A percentile compares a stretch with the other conserved stretches of the same genome.
These are phyloP conservation scores for Panthera tigris DNA, from an alignment of 2,113 vertebrate genomes.

Conservation along the genomic window DNA sequence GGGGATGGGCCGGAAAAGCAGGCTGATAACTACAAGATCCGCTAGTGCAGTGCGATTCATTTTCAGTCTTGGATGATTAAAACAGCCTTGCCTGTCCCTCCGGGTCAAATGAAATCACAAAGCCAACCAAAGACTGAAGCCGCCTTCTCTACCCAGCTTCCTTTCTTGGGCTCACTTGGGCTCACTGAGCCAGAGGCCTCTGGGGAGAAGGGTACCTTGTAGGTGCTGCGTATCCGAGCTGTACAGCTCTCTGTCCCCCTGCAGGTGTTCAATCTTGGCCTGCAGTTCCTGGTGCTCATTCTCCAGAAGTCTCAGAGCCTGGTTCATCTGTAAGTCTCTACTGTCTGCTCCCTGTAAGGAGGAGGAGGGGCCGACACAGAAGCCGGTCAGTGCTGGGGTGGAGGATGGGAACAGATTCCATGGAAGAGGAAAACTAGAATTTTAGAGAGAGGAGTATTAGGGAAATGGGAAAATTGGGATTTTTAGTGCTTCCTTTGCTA, in stretches of 20 bases:
- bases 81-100: not conserved
- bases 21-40: not conserved
- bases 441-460: not conserved
- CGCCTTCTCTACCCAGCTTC: not conserved
- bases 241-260: conserved; percentile 84
- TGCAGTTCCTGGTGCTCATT: conserved; percentile 78
- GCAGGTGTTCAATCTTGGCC: conserved; percentile 80
- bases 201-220: conserved; percentile 74
- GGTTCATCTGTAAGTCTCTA: conserved; percentile 73
- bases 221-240: conserved; percentile 78
- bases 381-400: not conserved
- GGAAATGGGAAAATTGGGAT: not conserved
- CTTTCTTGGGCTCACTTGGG: not conserved
- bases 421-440: not conserved
- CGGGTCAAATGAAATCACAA: not conserved
- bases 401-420: not conserved
- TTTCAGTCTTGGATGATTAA: conserved; percentile 1
- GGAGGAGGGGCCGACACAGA: not conserved
- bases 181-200: not conserved
- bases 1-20: not conserved
- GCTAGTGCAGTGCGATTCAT: not conserved
- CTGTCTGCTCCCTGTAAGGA: conserved; percentile 68
- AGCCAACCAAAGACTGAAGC: not conserved
- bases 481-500: not conserved
- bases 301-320: conserved; percentile 72